Percentiles rank a stretch among this genome's conserved stretches.
phyloP scores from a whole-genome alignment of 2,797 vertebrate species.

The Pantherophis vulpinus region DNA sequence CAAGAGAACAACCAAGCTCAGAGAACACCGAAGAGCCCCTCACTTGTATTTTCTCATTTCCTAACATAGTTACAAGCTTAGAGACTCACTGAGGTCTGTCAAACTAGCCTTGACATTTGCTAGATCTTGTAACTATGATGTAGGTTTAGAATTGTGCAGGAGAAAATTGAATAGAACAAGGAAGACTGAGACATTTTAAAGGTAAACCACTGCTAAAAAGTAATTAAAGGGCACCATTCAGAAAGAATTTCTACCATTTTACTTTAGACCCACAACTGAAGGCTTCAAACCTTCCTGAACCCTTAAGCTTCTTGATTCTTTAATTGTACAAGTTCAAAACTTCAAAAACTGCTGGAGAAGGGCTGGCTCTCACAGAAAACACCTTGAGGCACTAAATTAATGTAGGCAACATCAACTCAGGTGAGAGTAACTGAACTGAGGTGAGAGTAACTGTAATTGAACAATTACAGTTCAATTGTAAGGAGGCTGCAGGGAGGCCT shows the following conservation, averaged over 20 bases:
- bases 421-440: not conserved
- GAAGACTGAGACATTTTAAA: not conserved
- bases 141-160: not conserved
- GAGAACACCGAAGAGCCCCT: not conserved
- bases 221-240: not conserved
- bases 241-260: not conserved
- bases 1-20: not conserved
- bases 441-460: not conserved
- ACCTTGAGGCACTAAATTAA: not conserved
- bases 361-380: not conserved
- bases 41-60: not conserved
- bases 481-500: too few relatives aligned
- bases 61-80: not conserved
- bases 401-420: not conserved
- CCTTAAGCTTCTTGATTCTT: not conserved
- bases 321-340: not conserved
- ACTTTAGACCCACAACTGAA: not conserved
- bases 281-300: not conserved
- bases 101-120: not conserved
- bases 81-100: not conserved
- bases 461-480: not conserved
- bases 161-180: not conserved
- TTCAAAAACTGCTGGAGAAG: not conserved
- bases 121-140: not conserved
- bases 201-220: not conserved